phyloP scores from a whole-genome alignment of 2,888 invertebrate species.

The Drosophila borealis region DNA sequence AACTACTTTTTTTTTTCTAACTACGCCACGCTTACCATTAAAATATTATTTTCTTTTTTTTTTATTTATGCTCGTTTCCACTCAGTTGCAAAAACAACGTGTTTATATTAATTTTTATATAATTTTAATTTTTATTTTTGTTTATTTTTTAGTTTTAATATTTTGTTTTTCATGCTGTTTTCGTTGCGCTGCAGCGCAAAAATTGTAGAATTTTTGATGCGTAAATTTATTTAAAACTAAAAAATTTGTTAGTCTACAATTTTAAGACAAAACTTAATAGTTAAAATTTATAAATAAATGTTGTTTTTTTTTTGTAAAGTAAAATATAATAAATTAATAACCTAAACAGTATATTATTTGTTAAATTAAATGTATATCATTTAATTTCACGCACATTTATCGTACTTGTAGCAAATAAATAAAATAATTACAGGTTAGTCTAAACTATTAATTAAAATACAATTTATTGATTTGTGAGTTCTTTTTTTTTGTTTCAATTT shows the following conservation, averaged over 20 bases:
- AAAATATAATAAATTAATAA: slow-evolving; percentile 72
- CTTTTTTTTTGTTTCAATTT: slow-evolving; percentile 6
- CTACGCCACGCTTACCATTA: slow-evolving; percentile 52
- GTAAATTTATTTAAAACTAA: slow-evolving; percentile 41
- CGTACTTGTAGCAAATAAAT: slow-evolving; percentile 45
- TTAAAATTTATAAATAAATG: slow-evolving; percentile 55
- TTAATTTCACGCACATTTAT: slow-evolving; percentile 61
- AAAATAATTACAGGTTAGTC: slow-evolving; percentile 55
- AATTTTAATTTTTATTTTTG: slow-evolving; percentile 47
- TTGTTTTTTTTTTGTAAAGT: slow-evolving; percentile 11
- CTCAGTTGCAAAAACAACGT: slow-evolving; percentile 34
- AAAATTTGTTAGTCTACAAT: slow-evolving; percentile 67
- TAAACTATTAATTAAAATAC: slow-evolving; percentile 56
- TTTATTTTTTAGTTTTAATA: slow-evolving; percentile 43
- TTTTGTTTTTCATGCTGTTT: slow-evolving; percentile 62
- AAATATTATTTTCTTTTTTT: slow-evolving; percentile 14
- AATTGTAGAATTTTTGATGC: slow-evolving; percentile 28
- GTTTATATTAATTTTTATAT: slow-evolving; percentile 26
- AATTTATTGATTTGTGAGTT: slow-evolving; percentile 63
- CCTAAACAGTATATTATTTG: slow-evolving; percentile 36
- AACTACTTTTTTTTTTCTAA: slow-evolving; percentile 29
- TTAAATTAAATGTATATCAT: slow-evolving; percentile 36
- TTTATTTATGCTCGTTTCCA: slow-evolving; percentile 23
- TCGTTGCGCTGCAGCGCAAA: slow-evolving; percentile 30
- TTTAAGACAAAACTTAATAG: slow-evolving; percentile 40